Evolutionary conservation across 2,113 vertebrate species (phyloP).

Genomic region (Propithecus coquereli): DNA sequence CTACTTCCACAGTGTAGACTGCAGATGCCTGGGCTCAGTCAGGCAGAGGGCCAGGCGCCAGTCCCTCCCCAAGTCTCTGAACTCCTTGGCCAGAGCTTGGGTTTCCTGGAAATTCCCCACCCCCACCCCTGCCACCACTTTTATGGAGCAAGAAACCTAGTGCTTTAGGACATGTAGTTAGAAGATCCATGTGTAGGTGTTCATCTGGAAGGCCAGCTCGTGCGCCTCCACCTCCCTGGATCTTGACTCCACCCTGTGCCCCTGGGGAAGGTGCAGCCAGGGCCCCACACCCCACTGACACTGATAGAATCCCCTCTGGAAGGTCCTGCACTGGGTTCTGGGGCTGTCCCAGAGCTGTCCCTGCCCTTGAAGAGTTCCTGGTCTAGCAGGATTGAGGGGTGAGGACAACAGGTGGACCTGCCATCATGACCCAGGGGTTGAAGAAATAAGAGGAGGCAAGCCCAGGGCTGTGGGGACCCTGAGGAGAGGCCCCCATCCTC

Average conservation of each 20-base stretch:
- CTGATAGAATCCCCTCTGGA: background rate
- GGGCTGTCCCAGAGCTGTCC: background rate
- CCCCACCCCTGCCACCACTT: background rate
- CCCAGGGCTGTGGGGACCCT: background rate
- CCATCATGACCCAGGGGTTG: no score
- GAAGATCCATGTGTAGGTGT: background rate
- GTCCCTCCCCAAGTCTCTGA: background rate
- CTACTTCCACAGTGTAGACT: background rate
- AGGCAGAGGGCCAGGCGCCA: background rate
- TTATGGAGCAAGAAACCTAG: background rate
- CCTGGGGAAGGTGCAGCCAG: no score
- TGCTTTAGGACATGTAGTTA: background rate
- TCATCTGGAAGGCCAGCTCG: background rate
- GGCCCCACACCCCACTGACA: no score
- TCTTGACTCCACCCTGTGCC: accelerated
- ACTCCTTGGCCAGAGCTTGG: background rate
- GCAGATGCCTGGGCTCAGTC: background rate
- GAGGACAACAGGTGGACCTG: background rate
- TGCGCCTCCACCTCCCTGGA: background rate
- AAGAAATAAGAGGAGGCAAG: background rate
- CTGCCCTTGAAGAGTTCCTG: background rate
- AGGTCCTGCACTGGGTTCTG: accelerated
- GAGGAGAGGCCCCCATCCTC: background rate
- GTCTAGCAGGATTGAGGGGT: background rate
- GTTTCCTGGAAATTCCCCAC: background rate